Evolutionary conservation across 2,113 vertebrate genomes (phyloP).

Genomic region (Bagarius yarrelli): DNA sequence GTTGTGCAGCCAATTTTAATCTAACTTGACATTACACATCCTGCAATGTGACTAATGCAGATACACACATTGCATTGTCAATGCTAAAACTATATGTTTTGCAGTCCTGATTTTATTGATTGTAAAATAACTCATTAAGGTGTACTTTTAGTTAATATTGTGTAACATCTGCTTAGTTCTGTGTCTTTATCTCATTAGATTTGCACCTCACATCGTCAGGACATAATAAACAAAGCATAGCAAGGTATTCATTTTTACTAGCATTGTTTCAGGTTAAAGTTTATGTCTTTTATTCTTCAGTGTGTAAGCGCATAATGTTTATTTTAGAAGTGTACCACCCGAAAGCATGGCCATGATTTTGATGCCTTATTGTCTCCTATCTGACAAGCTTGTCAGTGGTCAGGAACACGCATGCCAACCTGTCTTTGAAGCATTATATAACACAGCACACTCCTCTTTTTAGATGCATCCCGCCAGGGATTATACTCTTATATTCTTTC

Average conservation of each 20-base stretch:
- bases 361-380: slow-evolving; percentile 26
- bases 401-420: background rate
- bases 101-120: background rate
- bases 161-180: background rate
- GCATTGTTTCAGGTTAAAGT: slow-evolving; percentile 3
- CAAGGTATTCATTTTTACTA: background rate
- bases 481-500: background rate
- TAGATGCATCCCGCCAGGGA: background rate
- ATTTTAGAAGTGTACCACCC: slow-evolving; percentile 2
- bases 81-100: no score
- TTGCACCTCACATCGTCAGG: background rate
- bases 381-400: slow-evolving; percentile 1
- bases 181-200: slow-evolving; percentile 17
- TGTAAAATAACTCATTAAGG: background rate
- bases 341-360: slow-evolving; percentile 10
- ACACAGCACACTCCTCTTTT: background rate
- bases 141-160: background rate
- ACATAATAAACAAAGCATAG: slow-evolving; percentile 8
- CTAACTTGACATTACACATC: no score
- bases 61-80: no score
- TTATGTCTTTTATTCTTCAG: slow-evolving; percentile 10
- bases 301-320: background rate
- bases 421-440: slow-evolving; percentile 5
- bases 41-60: no score
- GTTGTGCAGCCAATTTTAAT: no score